These are phyloP conservation scores for Sphaerophoria rueppellii DNA, from an alignment of 2,888 invertebrate species.

Conservation along the genomic window DNA sequence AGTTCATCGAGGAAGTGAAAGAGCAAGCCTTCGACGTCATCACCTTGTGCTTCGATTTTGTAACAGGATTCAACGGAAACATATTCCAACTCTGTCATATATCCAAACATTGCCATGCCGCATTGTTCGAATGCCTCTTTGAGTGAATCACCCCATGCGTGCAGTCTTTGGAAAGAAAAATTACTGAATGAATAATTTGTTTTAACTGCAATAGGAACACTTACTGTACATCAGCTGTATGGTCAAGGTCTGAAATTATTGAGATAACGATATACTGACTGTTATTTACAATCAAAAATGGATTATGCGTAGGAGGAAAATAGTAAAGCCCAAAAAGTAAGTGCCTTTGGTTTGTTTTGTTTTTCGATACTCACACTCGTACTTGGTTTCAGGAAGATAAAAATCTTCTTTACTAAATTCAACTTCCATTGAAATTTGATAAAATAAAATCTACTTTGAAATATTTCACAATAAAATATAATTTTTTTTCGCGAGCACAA, in stretches of 20 bases:
- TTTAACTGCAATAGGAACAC: constrained; percentile 78
- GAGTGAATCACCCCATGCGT: constrained; percentile 94
- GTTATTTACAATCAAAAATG: neutral
- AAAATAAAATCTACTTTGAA: neutral
- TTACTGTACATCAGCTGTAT: constrained; percentile 99
- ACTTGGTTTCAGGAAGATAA: constrained; percentile 87
- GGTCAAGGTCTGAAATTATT: constrained; percentile 90
- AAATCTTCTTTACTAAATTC: constrained; percentile 86
- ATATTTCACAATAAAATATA: neutral
- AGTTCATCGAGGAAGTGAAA: constrained; percentile 97
- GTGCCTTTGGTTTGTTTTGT: neutral
- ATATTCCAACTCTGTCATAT: constrained; percentile 95
- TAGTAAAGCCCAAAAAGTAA: neutral
- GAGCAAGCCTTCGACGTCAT: constrained; percentile 93
- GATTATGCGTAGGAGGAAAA: constrained; percentile 20
- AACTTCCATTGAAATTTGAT: constrained; percentile 79
- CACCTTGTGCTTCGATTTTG: constrained; percentile 93
- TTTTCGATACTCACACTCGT: constrained; percentile 88
- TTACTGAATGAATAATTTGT: constrained; percentile 41
- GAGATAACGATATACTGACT: constrained; percentile 46
- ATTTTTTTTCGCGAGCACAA: neutral
- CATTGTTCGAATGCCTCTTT: constrained; percentile 97
- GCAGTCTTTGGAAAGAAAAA: constrained; percentile 86
- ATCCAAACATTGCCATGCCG: constrained; percentile 97
- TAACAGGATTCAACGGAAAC: constrained; percentile 91